These are phyloP conservation scores for Mythimna vitellina DNA, from an alignment of 2,888 invertebrate genomes.

Conservation along the genomic window DNA sequence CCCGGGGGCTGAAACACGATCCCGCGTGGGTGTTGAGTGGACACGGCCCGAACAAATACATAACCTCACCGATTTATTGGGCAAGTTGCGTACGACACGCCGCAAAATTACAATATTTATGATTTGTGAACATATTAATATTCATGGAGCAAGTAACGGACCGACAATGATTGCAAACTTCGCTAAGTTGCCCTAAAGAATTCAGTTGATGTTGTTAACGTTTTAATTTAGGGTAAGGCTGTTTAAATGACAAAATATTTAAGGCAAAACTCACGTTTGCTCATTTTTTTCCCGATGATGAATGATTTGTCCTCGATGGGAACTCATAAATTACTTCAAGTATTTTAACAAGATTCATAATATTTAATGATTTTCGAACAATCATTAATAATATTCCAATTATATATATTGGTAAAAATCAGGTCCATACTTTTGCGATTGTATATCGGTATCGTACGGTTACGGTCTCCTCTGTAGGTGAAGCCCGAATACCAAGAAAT, in stretches of 20 bases:
- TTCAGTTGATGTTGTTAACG: slow-evolving; percentile 31
- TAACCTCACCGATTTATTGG: slow-evolving; percentile 73
- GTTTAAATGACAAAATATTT: slow-evolving; percentile 30
- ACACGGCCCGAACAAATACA: slow-evolving; percentile 76
- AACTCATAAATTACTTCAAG: slow-evolving; percentile 21
- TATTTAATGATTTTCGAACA: slow-evolving; percentile 24
- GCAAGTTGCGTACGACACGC: slow-evolving; percentile 70
- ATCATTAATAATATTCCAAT: slow-evolving; percentile 28
- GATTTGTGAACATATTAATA: slow-evolving; percentile 73
- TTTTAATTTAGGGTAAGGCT: slow-evolving; percentile 28
- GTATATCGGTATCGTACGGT: slow-evolving; percentile 55
- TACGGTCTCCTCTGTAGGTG: slow-evolving; percentile 66
- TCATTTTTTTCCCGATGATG: slow-evolving; percentile 28
- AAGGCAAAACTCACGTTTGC: slow-evolving; percentile 7
- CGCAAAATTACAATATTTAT: slow-evolving; percentile 80
- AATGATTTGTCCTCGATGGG: slow-evolving; percentile 14
- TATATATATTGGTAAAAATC: slow-evolving; percentile 39
- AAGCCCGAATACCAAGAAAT: slow-evolving; percentile 77
- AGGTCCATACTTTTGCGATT: slow-evolving; percentile 72
- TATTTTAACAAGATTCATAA: slow-evolving; percentile 29
- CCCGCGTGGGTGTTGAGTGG: slow-evolving; percentile 86
- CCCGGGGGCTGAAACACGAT: slow-evolving; percentile 88
- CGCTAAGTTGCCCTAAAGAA: slow-evolving; percentile 34
- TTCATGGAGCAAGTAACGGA: slow-evolving; percentile 62
- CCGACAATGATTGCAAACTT: slow-evolving; percentile 48